Conservation (phyloP, 2,113 vertebrate genomes). For the Elephantulus edwardii region DNA sequence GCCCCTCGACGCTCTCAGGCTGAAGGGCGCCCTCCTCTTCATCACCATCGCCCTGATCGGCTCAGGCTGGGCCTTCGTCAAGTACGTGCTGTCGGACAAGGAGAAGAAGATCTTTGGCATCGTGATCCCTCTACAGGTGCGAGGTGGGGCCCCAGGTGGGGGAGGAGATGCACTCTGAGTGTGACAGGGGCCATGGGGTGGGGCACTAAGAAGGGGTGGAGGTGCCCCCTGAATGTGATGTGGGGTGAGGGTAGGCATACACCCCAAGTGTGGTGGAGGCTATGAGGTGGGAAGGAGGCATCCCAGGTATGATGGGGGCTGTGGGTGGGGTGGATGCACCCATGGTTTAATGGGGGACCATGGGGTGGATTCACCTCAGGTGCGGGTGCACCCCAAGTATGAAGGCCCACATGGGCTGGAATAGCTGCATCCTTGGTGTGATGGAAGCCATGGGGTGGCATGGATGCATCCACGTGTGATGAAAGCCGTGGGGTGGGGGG, state of each 20-base stretch:
- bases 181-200: neutral
- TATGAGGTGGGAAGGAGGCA: too few species aligned
- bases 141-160: rapidly evolving
- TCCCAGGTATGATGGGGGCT: too few species aligned
- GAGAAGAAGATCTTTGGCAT: slow-evolving; percentile 94
- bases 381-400: too few species aligned
- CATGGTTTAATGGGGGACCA: too few species aligned
- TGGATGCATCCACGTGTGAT: rapidly evolving
- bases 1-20: slow-evolving; percentile 71
- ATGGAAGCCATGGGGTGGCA: rapidly evolving
- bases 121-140: slow-evolving; percentile 90
- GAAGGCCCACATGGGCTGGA: too few species aligned
- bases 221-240: too few species aligned
- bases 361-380: too few species aligned
- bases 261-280: too few species aligned
- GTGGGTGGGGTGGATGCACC: too few species aligned
- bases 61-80: slow-evolving; percentile 91
- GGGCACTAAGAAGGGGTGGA: too few species aligned
- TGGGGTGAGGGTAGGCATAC: rapidly evolving
- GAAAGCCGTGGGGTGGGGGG: rapidly evolving
- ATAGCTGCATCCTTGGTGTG: too few species aligned
- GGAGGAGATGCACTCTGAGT: rapidly evolving
- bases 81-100: slow-evolving; percentile 91
- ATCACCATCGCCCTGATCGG: slow-evolving; percentile 91
- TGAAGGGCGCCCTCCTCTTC: slow-evolving; percentile 91